Evolutionary conservation across 1,140 invertebrate genomes (phyloP).

Genomic region (Diprion similis): DNA sequence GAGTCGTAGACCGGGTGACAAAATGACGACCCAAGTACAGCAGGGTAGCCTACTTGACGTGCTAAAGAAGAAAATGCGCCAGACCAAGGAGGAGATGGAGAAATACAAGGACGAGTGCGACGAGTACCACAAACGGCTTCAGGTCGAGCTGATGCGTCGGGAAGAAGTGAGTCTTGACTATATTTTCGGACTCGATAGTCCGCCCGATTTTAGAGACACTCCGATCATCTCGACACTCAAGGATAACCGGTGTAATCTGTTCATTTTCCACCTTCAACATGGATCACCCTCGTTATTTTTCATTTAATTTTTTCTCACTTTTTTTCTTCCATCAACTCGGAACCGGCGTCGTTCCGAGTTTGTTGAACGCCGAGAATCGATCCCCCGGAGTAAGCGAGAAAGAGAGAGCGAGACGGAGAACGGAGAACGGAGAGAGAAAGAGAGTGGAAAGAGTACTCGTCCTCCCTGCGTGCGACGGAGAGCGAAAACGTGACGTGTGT

Average conservation of each 20-base stretch:
- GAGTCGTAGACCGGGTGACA: slow-evolving; percentile 59
- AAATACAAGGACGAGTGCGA: slow-evolving; percentile 96
- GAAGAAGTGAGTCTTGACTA: slow-evolving; percentile 85
- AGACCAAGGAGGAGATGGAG: slow-evolving; percentile 97
- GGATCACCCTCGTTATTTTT: slow-evolving; percentile 10
- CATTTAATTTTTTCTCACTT: neutral
- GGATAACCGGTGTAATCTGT: neutral
- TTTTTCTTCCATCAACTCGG: neutral
- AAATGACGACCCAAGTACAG: slow-evolving; percentile 86
- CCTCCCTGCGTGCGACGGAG: neutral
- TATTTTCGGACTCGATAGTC: slow-evolving; percentile 8
- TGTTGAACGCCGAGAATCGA: slow-evolving; percentile 3
- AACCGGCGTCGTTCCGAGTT: neutral
- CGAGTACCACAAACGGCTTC: slow-evolving; percentile 88
- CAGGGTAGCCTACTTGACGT: slow-evolving; percentile 91
- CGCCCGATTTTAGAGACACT: slow-evolving; percentile 12
- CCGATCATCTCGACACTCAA: neutral
- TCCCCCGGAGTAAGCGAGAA: neutral
- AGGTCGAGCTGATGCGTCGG: slow-evolving; percentile 88
- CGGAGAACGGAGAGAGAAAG: no score
- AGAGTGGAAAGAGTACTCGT: no score
- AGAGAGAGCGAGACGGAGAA: no score
- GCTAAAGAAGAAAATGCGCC: slow-evolving; percentile 99
- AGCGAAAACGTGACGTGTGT: neutral
- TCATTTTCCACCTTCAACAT: neutral